Percentiles rank a stretch among this genome's conserved stretches.
These are phyloP conservation scores for Caenorhabditis elegans DNA, from an alignment of 1,140 invertebrate genomes.

Conservation along the genomic window DNA sequence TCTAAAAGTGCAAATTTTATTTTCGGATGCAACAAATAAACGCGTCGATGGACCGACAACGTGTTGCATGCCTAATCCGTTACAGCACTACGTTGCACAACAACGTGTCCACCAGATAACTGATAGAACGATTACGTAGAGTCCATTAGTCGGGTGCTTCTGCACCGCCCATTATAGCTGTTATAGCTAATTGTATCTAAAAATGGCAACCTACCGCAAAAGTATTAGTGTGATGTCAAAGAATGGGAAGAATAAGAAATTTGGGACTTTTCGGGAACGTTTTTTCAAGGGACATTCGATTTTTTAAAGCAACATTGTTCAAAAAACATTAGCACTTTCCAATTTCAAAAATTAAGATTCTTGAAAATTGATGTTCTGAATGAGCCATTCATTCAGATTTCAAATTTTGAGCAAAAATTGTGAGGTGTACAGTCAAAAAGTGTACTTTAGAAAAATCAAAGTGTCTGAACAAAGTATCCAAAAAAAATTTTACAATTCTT, in stretches of 20 bases:
- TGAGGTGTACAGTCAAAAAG: too few relatives aligned
- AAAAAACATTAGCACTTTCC: too few relatives aligned
- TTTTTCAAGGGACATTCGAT: too few relatives aligned
- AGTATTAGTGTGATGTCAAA: background rate
- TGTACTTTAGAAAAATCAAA: too few relatives aligned
- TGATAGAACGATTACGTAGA: slow-evolving; percentile 15
- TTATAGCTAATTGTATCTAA: background rate
- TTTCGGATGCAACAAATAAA: background rate
- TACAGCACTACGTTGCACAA: background rate
- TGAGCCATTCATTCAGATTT: too few relatives aligned
- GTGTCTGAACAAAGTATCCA: too few relatives aligned
- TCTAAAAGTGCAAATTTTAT: slow-evolving; percentile 3
- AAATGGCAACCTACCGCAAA: background rate
- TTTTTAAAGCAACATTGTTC: too few relatives aligned
- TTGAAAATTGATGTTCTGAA: too few relatives aligned
- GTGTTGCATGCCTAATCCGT: slow-evolving; percentile 8
- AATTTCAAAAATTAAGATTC: too few relatives aligned
- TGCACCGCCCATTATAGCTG: background rate
- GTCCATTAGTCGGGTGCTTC: slow-evolving; percentile 10
- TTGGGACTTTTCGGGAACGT: too few relatives aligned
- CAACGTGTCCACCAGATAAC: background rate
- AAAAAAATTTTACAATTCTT: too few relatives aligned
- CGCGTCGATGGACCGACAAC: background rate
- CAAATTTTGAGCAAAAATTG: too few relatives aligned
- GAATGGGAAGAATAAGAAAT: background rate